Evolutionary conservation across 2,113 vertebrate species (phyloP), one percentile per base, ranked within the genome.

Genomic region (Aegithalos caudatus): DNA sequence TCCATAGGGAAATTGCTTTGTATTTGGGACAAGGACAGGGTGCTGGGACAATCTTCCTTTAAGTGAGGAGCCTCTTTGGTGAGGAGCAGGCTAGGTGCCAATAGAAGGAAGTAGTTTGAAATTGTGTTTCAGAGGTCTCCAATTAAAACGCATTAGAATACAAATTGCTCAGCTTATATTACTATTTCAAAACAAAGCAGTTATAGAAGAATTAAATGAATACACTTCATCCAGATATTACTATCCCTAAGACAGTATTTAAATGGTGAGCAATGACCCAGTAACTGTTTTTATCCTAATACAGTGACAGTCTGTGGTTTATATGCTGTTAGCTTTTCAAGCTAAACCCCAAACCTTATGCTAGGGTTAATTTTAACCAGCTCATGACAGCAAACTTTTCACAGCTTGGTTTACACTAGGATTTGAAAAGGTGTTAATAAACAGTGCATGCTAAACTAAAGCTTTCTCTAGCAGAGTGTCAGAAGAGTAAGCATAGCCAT

Each of bases 391-490:
- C 57, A 89, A 87, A 84, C 14, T 61, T 92, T 48, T 81, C 88
- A 79, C 94, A 94, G 80, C 42, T 91, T 94, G 38, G 35, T 91
- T 89, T 94, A 56, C 27, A 56, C 5, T 67, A 54, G 38, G 21
- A 60, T 90, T 86, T 80, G 83, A 84, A 95, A 86, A 94, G 80
- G 60, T 86, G 83, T 86, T 92, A 91, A 69, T 92, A 93, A 94
- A 86, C 54, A 84, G 47, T 53, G 29, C 35, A 50, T 80, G 74
- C 82, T 83, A 88, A 93, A 83, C n/a, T 77, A 44, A 74, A 94
- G 56, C 65, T 76, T 95, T 81, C 65, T 67, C 40, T 93, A 81
- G 38, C 35, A 93, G 38, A 82, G 54, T 45, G 44, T 85, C 54
- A 33, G 37, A 53, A 61, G 60, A 87, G 56, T 56, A 81, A 88